Conservation (phyloP, 2,113 vertebrate species). For the Cervus canadensis region DNA sequence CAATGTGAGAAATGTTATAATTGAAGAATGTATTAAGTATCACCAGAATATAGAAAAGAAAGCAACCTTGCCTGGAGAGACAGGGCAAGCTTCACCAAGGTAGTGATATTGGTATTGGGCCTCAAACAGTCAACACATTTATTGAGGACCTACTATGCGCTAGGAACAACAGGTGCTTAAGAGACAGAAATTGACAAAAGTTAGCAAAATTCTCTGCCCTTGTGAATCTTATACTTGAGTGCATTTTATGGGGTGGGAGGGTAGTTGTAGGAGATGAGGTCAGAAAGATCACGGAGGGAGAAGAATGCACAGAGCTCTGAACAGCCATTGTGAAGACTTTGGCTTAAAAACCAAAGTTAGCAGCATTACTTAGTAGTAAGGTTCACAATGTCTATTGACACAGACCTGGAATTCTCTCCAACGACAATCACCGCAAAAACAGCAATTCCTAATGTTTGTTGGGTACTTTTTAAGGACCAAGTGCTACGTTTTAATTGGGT, state of each 20-base stretch:
- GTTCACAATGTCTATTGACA: not conserved
- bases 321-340: not conserved
- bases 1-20: constrained; percentile 49
- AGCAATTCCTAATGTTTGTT: not conserved
- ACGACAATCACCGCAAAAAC: not conserved
- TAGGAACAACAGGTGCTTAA: not conserved
- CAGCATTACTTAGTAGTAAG: not conserved
- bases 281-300: not conserved
- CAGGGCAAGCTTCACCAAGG: not conserved
- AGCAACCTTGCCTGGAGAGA: not conserved
- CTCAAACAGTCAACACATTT: not conserved
- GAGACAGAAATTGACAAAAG: not conserved
- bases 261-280: not conserved
- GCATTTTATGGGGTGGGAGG: not conserved
- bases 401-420: not conserved
- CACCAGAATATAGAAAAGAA: constrained; percentile 6
- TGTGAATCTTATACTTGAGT: not conserved
- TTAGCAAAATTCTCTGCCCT: not conserved
- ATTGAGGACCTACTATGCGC: not conserved
- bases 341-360: not conserved
- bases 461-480: constrained; percentile 5
- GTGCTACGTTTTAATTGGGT: not conserved
- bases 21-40: constrained; percentile 27
- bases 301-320: not conserved
- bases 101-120: not conserved